Conservation (phyloP, 1,140 invertebrate genomes). For the Aphis gossypii region DNA sequence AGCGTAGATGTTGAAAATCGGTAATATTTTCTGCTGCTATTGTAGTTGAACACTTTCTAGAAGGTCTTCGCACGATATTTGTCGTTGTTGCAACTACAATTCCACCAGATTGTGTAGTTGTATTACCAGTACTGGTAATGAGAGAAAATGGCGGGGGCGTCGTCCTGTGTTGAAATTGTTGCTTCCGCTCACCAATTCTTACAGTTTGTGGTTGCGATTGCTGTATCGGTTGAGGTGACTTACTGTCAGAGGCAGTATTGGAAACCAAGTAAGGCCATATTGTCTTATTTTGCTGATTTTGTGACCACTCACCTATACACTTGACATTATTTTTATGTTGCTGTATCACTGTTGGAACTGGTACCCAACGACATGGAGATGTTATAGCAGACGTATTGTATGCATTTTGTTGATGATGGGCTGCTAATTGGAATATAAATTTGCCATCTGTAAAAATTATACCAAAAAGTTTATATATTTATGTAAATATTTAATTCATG, state of each 20-base stretch:
- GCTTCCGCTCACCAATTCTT: neutral
- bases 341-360: constrained; percentile 19
- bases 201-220: neutral
- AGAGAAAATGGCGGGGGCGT: neutral
- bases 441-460: constrained; percentile 28
- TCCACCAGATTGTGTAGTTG: neutral
- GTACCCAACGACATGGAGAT: constrained; percentile 14
- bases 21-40: neutral
- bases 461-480: neutral
- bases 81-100: constrained; percentile 11
- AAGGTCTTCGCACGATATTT: constrained; percentile 3
- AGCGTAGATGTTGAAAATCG: neutral
- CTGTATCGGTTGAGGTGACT: neutral
- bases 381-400: neutral
- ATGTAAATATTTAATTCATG: neutral
- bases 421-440: constrained; percentile 39
- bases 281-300: constrained; percentile 13
- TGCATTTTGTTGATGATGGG: neutral
- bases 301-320: neutral
- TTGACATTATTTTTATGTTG: constrained; percentile 15
- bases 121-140: neutral
- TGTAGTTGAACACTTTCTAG: constrained; percentile 22
- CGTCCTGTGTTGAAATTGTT: neutral
- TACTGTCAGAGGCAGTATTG: neutral
- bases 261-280: constrained; percentile 38